These are phyloP conservation scores for Sebastes baramenuke DNA, from an alignment of 2,797 vertebrate genomes.

Conservation along the genomic window DNA sequence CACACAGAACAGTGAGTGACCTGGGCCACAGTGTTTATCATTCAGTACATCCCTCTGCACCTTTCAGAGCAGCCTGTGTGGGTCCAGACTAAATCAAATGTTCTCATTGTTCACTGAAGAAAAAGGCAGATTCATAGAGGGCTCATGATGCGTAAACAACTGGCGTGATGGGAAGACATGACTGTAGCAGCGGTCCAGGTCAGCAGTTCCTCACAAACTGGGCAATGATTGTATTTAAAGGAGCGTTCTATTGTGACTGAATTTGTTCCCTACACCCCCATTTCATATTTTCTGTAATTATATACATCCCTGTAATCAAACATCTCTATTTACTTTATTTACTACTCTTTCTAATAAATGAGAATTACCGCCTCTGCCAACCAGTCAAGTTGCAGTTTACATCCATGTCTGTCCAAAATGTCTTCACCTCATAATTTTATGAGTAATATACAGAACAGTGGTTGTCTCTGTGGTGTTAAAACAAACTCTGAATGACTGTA, in stretches of 20 bases:
- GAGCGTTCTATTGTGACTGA: not conserved
- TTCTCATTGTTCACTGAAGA: constrained; percentile 9
- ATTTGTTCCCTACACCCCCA: not conserved
- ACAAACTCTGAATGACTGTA: not conserved
- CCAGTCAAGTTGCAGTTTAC: no score
- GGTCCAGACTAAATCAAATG: constrained; percentile 8
- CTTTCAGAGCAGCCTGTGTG: not conserved
- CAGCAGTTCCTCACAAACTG: not conserved
- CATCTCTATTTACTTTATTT: not conserved
- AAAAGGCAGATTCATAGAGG: not conserved
- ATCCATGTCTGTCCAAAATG: no score
- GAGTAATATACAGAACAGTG: not conserved
- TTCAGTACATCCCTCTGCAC: constrained; percentile 1
- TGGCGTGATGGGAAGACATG: not conserved
- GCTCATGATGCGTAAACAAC: constrained; percentile 4
- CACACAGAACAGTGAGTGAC: constrained; percentile 5
- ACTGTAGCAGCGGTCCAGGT: not conserved
- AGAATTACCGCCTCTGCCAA: no score
- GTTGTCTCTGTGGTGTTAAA: not conserved
- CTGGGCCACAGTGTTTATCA: constrained; percentile 1
- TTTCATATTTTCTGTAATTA: not conserved
- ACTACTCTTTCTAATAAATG: no score
- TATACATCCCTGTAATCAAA: not conserved
- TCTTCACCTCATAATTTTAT: no score
- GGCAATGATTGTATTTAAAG: not conserved